Evolutionary conservation across 2,888 invertebrate species (phyloP), one percentile per base, ranked within the genome.

Genomic region (Aphidius colemani): DNA sequence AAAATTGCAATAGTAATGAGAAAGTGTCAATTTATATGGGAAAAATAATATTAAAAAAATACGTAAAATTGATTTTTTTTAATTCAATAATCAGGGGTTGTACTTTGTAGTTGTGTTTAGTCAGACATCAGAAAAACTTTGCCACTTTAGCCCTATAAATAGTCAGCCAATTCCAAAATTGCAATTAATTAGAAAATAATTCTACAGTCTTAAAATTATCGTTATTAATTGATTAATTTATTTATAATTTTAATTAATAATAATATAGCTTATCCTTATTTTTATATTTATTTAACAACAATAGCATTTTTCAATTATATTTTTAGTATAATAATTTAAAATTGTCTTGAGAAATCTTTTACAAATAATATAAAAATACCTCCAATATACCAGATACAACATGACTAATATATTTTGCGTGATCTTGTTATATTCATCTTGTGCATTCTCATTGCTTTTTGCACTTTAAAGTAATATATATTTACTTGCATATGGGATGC

Each of bases 1-100:
- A 13, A 48, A 48, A 48, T 48, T 7, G 2, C 7, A 7, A 10
- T 57, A 48, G 57, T 50, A 13, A 49, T 51, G 62, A 49, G 62
- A 57, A 57, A 62, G 62, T 62, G 56, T 62, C 59, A 59, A 13
- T 59, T 43, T 50, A 53, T 40, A 45, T 53, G 8, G 55, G 40
- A 56, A 56, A 56, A n/a, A 56, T 43, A n/a, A 41, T 44, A 44
- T 44, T 45, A 18, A 13, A 13, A 45, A 30, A 53, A 43, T 53
- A 9, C n/a, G n/a, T 50, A 48, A 50, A 18, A 11, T 10, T 30
- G 8, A n/a, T 59, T 49, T 13, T 7, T 18, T 39, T 43, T 0
- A 11, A 18, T 51, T 10, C n/a, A 53, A 18, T 11, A 39, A 55
- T 41, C n/a, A 46, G 57, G 18, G 49, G 62, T 56, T 45, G 57